These are phyloP conservation scores for Chymomyza caudatula DNA, from an alignment of 2,888 invertebrate genomes.

Conservation along the genomic window DNA sequence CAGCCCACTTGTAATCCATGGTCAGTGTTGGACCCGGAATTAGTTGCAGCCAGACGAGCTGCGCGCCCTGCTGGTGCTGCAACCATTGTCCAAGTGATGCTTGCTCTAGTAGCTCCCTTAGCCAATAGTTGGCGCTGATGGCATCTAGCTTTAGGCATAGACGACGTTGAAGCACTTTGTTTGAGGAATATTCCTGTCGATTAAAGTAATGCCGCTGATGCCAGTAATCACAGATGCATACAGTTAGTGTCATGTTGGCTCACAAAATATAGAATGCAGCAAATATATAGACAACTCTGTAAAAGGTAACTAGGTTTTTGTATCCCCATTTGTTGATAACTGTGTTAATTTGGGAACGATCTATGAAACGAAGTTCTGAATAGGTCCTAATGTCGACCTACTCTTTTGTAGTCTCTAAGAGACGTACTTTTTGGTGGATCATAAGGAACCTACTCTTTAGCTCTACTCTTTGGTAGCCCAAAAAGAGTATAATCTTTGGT, in stretches of 20 bases:
- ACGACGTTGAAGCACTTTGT: constrained; percentile 26
- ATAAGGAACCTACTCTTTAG: too few species aligned
- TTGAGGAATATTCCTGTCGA: constrained; percentile 10
- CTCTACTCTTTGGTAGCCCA: too few species aligned
- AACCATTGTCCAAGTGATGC: constrained; percentile 46
- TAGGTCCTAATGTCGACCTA: too few species aligned
- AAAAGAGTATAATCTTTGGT: too few species aligned
- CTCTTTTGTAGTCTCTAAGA: too few species aligned
- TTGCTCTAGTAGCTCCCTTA: constrained; percentile 65
- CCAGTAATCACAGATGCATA: constrained; percentile 73
- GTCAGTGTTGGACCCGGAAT: constrained; percentile 81
- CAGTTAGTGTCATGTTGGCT: constrained; percentile 52
- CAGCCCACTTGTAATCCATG: constrained; percentile 84
- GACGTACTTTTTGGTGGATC: too few species aligned
- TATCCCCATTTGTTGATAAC: too few species aligned
- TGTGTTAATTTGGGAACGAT: too few species aligned
- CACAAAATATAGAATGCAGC: neutral
- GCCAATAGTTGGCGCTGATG: constrained; percentile 60
- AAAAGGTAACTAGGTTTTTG: neutral
- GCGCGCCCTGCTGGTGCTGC: constrained; percentile 35
- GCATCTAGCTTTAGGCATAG: constrained; percentile 55
- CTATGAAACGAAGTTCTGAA: too few species aligned
- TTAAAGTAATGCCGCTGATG: constrained; percentile 53
- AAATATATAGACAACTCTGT: neutral
- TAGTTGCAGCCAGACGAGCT: constrained; percentile 78